These are phyloP conservation scores for Pogonophryne albipinna DNA, from an alignment of 2,797 vertebrate species.

Conservation along the genomic window DNA sequence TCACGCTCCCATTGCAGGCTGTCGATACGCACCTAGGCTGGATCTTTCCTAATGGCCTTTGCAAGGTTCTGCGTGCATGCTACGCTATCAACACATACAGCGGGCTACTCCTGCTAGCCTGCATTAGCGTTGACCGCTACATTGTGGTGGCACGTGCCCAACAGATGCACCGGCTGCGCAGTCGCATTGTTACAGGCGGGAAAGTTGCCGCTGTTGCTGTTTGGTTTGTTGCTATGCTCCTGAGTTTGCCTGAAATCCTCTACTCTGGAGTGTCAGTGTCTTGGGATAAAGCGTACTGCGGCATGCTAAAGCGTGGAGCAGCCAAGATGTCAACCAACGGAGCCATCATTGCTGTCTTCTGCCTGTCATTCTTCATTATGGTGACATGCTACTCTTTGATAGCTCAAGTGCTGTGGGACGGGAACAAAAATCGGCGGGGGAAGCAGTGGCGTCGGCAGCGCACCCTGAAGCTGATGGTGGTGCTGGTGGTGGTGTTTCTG, in stretches of 20 bases:
- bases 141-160: slow-evolving; percentile 86
- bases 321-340: slow-evolving; percentile 81
- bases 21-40: slow-evolving; percentile 76
- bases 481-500: slow-evolving; percentile 89
- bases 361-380: slow-evolving; percentile 89
- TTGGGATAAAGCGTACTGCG: slow-evolving; percentile 67
- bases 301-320: slow-evolving; percentile 56
- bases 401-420: slow-evolving; percentile 81
- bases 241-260: slow-evolving; percentile 89
- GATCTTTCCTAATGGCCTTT: slow-evolving; percentile 76
- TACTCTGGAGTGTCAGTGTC: slow-evolving; percentile 70
- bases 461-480: slow-evolving; percentile 88
- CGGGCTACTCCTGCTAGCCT: slow-evolving; percentile 91
- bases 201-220: slow-evolving; percentile 71
- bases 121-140: slow-evolving; percentile 93
- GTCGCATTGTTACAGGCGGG: slow-evolving; percentile 63
- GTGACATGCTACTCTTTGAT: slow-evolving; percentile 86
- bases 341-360: slow-evolving; percentile 87
- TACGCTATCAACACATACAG: slow-evolving; percentile 91
- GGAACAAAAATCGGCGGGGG: slow-evolving; percentile 74
- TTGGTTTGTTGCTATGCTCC: slow-evolving; percentile 84
- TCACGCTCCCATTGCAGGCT: slow-evolving; percentile 87
- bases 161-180: slow-evolving; percentile 70
- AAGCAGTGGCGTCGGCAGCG: slow-evolving; percentile 81
- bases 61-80: slow-evolving; percentile 82